phyloP scores from a whole-genome alignment of 2,797 vertebrate species.

The Varecia variegata region DNA sequence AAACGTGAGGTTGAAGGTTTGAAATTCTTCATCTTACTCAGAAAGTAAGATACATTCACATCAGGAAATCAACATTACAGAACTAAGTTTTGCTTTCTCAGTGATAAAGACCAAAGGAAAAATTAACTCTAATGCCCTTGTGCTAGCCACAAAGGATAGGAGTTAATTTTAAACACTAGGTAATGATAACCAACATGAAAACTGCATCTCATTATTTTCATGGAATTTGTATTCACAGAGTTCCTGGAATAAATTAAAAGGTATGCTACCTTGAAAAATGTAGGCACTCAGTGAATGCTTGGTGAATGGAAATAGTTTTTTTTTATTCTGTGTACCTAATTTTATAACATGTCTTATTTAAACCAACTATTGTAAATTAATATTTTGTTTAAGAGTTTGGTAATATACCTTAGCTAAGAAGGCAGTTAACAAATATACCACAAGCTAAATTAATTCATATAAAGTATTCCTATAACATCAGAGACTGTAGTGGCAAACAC shows the following conservation, averaged over 20 bases:
- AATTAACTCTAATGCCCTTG: conserved; percentile 24
- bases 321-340: conserved; percentile 27
- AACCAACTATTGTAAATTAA: conserved; percentile 53
- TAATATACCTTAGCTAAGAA: conserved; percentile 47
- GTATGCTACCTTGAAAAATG: conserved; percentile 40
- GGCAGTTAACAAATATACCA: conserved; percentile 7
- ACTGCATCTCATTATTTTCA: neutral
- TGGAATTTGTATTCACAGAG: conserved; percentile 33
- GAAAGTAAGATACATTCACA: neutral
- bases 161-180: conserved; percentile 52
- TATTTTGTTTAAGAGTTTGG: conserved; percentile 29
- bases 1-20: neutral
- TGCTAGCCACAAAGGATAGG: neutral
- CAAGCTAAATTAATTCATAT: neutral
- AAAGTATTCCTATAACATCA: neutral
- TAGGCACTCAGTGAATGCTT: neutral
- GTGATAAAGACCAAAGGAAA: conserved; percentile 63
- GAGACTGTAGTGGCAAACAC: conserved; percentile 56
- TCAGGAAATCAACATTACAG: neutral
- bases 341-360: conserved; percentile 43
- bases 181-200: conserved; percentile 53
- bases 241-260: conserved; percentile 67
- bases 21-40: neutral
- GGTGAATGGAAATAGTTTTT: conserved; percentile 26
- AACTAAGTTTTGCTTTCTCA: conserved; percentile 64